Evolutionary conservation across 2,113 vertebrate species (phyloP).

Genomic region (Aphyosemion australe): DNA sequence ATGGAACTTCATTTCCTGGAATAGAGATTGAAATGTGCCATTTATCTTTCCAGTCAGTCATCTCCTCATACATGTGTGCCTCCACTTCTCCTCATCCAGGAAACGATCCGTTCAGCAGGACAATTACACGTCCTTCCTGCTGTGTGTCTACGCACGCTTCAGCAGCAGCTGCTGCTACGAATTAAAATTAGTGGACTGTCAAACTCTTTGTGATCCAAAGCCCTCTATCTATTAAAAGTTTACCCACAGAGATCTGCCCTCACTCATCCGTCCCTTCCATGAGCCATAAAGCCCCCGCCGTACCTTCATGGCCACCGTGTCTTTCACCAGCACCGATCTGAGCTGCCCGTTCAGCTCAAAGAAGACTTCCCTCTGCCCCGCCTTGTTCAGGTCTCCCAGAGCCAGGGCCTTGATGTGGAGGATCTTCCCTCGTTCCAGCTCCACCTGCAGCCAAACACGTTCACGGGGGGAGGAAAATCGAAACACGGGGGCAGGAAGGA

Average conservation of each 20-base stretch:
- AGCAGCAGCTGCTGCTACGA: no score
- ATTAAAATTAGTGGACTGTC: no score
- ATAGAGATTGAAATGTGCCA: neutral
- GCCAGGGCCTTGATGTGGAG: conserved; percentile 93
- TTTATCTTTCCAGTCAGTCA: conserved; percentile 11
- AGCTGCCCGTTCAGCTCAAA: conserved; percentile 94
- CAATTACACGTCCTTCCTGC: no score
- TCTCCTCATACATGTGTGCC: neutral
- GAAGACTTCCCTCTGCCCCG: conserved; percentile 92
- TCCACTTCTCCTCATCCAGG: neutral
- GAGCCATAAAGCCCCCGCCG: no score
- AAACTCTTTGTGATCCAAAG: no score
- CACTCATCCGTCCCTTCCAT: no score
- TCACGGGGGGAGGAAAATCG: neutral
- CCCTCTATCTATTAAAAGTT: no score
- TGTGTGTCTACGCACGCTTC: no score
- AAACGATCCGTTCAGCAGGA: no score
- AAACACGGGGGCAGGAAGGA: neutral
- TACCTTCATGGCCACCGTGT: conserved; percentile 92
- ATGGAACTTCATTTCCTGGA: conserved; percentile 94
- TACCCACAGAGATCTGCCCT: no score
- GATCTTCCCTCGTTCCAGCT: conserved; percentile 91
- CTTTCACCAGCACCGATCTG: conserved; percentile 90
- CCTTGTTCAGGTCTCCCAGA: conserved; percentile 88
- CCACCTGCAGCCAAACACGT: conserved; percentile 79